These are phyloP conservation scores for Gymnocephalus cernua DNA, from an alignment of 2,113 vertebrate species.

Conservation along the genomic window DNA sequence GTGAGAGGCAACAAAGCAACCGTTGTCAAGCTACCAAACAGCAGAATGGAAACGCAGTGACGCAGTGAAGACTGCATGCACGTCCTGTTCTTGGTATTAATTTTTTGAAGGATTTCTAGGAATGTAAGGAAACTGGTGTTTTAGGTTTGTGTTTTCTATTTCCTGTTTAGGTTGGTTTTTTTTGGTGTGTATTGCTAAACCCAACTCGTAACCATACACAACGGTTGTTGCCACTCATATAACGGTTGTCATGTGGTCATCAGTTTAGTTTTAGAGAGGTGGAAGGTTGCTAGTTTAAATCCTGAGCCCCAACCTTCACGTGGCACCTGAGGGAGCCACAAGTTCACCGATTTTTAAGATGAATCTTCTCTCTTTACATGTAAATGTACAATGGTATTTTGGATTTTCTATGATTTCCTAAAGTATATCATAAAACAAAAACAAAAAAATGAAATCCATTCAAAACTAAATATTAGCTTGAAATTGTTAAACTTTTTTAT, in stretches of 20 bases:
- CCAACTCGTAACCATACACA: slow-evolving; percentile 5
- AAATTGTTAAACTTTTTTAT: background rate
- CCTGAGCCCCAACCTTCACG: background rate
- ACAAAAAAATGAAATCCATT: background rate
- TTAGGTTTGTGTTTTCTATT: slow-evolving; percentile 51
- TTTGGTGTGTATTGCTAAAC: background rate
- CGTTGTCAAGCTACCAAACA: slow-evolving; percentile 63
- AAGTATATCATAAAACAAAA: too few relatives aligned
- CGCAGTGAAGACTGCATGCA: slow-evolving; percentile 55
- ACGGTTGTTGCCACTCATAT: background rate
- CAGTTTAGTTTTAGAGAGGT: background rate
- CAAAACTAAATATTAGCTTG: background rate
- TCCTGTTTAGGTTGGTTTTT: slow-evolving; percentile 50
- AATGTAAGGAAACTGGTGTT: slow-evolving; percentile 76
- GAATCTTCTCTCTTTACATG: too few relatives aligned
- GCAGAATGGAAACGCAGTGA: slow-evolving; percentile 74
- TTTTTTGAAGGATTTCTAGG: slow-evolving; percentile 82
- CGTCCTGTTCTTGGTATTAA: slow-evolving; percentile 84
- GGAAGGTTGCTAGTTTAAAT: slow-evolving; percentile 3
- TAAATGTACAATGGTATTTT: background rate
- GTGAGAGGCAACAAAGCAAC: slow-evolving; percentile 62
- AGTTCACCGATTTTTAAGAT: too few relatives aligned
- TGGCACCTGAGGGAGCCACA: background rate
- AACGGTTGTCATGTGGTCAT: slow-evolving; percentile 3
- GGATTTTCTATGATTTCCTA: background rate